Evolutionary conservation across 2,888 invertebrate species (phyloP).

Genomic region (Oasisia sp.): DNA sequence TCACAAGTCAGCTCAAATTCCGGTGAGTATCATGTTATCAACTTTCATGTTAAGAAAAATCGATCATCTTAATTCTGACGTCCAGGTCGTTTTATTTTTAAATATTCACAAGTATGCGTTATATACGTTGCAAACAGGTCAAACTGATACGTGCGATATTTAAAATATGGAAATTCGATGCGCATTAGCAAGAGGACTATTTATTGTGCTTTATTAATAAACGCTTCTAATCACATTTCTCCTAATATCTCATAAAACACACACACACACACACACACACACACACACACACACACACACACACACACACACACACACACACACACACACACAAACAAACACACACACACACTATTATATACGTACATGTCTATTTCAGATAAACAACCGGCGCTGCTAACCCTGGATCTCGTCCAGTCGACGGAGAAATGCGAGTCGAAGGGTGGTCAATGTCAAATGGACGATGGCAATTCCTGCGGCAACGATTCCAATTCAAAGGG

Average conservation of each 20-base stretch:
- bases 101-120: background rate
- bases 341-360: slow-evolving; percentile 23
- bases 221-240: too few relatives aligned
- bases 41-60: slow-evolving; percentile 26
- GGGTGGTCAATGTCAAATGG: background rate
- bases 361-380: slow-evolving; percentile 22
- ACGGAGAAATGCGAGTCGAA: background rate
- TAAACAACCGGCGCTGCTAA: background rate
- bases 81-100: background rate
- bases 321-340: slow-evolving; percentile 33
- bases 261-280: slow-evolving; percentile 26
- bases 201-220: too few relatives aligned
- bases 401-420: background rate
- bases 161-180: too few relatives aligned
- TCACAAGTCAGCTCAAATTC: too few relatives aligned
- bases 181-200: too few relatives aligned
- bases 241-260: background rate
- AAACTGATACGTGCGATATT: too few relatives aligned
- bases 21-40: slow-evolving; percentile 20
- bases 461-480: background rate
- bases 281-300: background rate
- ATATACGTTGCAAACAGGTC: too few relatives aligned
- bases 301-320: slow-evolving; percentile 18
- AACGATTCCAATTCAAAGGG: background rate
- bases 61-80: background rate